phyloP scores from a whole-genome alignment of 2,797 vertebrate species.

The Triplophysa bombifrons region DNA sequence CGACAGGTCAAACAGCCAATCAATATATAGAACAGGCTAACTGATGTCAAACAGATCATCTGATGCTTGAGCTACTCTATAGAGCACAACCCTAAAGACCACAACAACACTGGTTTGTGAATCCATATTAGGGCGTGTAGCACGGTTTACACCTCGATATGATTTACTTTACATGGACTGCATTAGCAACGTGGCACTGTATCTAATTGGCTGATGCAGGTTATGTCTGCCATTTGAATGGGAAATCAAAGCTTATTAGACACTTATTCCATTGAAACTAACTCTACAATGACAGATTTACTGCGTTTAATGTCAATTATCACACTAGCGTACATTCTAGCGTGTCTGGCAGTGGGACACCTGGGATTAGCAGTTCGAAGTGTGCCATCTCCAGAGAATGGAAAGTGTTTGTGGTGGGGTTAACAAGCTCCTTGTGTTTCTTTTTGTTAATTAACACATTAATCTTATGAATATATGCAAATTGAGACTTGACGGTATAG shows the following conservation, averaged over 20 bases:
- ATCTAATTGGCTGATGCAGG: slow-evolving; percentile 25
- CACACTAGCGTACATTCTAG: slow-evolving; percentile 43
- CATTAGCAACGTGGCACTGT: slow-evolving; percentile 2
- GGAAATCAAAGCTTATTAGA: slow-evolving; percentile 47
- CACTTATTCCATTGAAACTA: slow-evolving; percentile 19
- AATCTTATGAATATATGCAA: slow-evolving; percentile 59
- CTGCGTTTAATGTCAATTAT: slow-evolving; percentile 47
- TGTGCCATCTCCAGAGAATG: slow-evolving; percentile 47
- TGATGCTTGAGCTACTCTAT: slow-evolving; percentile 31
- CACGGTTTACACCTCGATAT: slow-evolving; percentile 11
- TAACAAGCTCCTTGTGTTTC: slow-evolving; percentile 57
- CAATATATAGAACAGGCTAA: slow-evolving; percentile 52
- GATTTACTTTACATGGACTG: neutral
- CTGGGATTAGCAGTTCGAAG: slow-evolving; percentile 47
- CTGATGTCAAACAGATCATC: slow-evolving; percentile 53
- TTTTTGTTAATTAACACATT: slow-evolving; percentile 59
- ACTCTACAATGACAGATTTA: slow-evolving; percentile 50
- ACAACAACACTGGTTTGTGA: slow-evolving; percentile 30
- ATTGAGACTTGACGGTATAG: slow-evolving; percentile 31
- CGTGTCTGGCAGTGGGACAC: slow-evolving; percentile 52
- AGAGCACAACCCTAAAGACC: slow-evolving; percentile 22
- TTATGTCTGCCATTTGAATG: slow-evolving; percentile 33
- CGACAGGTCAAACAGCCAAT: slow-evolving; percentile 47
- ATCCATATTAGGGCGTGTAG: slow-evolving; percentile 22
- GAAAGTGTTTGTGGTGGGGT: slow-evolving; percentile 52